phyloP scores from a whole-genome alignment of 2,888 invertebrate species.

The Dasysyrphus tricinctus region DNA sequence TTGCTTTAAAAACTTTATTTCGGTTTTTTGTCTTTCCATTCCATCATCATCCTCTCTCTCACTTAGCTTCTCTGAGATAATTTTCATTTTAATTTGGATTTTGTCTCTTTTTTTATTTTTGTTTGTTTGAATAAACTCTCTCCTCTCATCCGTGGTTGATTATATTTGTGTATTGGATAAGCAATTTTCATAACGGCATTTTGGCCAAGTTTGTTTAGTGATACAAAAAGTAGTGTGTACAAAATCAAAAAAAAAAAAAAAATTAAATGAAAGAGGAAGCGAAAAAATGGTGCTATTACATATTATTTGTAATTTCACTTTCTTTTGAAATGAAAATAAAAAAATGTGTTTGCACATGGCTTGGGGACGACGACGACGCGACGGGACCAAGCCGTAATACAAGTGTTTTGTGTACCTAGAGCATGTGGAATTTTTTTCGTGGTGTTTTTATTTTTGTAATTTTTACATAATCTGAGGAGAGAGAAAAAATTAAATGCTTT shows the following conservation, averaged over 20 bases:
- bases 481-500: slow-evolving; percentile 34
- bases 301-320: slow-evolving; percentile 72
- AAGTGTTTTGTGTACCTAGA: slow-evolving; percentile 43
- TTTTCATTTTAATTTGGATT: not conserved
- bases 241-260: slow-evolving; percentile 25
- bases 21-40: slow-evolving; percentile 11
- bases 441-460: slow-evolving; percentile 15
- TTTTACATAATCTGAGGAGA: slow-evolving; percentile 20
- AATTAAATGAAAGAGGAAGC: slow-evolving; percentile 57
- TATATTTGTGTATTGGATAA: slow-evolving; percentile 19
- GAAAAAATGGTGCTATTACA: slow-evolving; percentile 64
- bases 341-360: slow-evolving; percentile 52
- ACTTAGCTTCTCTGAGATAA: slow-evolving; percentile 1
- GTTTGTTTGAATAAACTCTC: not conserved
- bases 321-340: slow-evolving; percentile 51
- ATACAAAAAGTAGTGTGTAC: slow-evolving; percentile 4
- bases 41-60: not conserved
- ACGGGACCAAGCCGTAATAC: slow-evolving; percentile 28
- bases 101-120: slow-evolving; percentile 29
- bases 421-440: slow-evolving; percentile 50
- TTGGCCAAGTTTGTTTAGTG: slow-evolving; percentile 50
- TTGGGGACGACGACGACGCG: slow-evolving; percentile 5
- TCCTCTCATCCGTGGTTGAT: slow-evolving; percentile 2
- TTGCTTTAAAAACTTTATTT: slow-evolving; percentile 46
- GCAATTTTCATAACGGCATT: slow-evolving; percentile 61